Evolutionary conservation across 2,797 vertebrate species (phyloP), one percentile per base, ranked within the genome.

Genomic region (Emys orbicularis): DNA sequence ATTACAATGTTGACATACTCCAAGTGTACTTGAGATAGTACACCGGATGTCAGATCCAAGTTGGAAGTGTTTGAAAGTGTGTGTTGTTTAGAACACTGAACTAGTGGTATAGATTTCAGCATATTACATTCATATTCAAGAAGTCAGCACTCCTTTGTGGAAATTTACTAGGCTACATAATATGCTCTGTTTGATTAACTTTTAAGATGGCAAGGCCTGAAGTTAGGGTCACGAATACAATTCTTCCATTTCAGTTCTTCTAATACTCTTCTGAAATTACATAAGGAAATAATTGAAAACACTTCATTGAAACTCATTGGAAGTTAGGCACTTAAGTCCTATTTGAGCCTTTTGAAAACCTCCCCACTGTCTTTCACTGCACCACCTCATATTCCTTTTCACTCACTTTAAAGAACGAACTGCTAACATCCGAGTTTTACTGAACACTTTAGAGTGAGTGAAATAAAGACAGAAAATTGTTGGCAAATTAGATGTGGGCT

Each of bases 261-360:
- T 44, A 4, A 16, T 49, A 31, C 12, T 31, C 31, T 31, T 89
- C 56, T 83, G 50, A 34, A 0, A 0, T 53, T 81, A 19, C 4
- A 4, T 57, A 31, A 52, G 84, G n/a, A 59, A 79, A 84, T 90
- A 85, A 88, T 37, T 84, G 74, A 56, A 57, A 79, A 50, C 1
- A 0, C 4, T 89, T 6, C 8, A 1, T 56, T 83, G 23, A 72
- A 93, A 94, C 5, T 41, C 57, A 65, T 18, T 79, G 4, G 12
- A 83, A 59, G 85, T 72, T 79, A 18, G 68, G 84, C 74, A 27
- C 27, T 25, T 29, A 49, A 49, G 44, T 49, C 8, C 25, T 49
- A 31, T 49, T 49, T 77, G 25, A 47, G 74, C 74, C 77, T 97
- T 85, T 47, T 90, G 91, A 95, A 95, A 85, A 81, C 82, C 82